phyloP scores from a whole-genome alignment of 1,140 invertebrate species.

The Drosophila obscura region DNA sequence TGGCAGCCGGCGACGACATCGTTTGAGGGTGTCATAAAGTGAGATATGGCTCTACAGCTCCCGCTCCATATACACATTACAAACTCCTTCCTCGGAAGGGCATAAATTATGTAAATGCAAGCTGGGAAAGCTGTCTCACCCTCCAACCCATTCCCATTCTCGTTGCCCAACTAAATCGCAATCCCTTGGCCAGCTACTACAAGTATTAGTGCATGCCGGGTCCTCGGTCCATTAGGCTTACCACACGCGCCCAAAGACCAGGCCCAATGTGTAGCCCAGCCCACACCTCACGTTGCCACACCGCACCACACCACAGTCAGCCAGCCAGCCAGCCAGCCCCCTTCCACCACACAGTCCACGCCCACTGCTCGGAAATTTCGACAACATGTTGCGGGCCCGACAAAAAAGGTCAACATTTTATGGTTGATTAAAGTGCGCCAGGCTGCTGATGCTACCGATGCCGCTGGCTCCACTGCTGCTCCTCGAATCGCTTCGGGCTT shows the following conservation, averaged over 20 bases:
- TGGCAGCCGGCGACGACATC: constrained; percentile 38
- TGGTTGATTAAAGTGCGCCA: constrained; percentile 80
- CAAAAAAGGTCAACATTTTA: constrained; percentile 80
- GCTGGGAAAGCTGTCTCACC: constrained; percentile 22
- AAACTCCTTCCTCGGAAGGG: constrained; percentile 15
- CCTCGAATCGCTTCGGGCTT: constrained; percentile 37
- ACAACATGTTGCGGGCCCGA: constrained; percentile 71
- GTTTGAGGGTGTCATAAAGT: constrained; percentile 68
- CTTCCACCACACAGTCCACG: neutral
- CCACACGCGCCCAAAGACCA: constrained; percentile 50
- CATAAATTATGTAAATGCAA: constrained; percentile 78
- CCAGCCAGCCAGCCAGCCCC: neutral
- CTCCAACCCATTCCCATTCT: neutral
- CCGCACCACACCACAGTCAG: neutral
- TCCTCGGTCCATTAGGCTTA: constrained; percentile 63
- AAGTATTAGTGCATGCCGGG: constrained; percentile 47
- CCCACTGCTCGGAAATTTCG: constrained; percentile 50
- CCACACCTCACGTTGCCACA: constrained; percentile 1
- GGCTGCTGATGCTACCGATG: constrained; percentile 24
- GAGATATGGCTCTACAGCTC: constrained; percentile 60
- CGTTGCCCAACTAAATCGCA: constrained; percentile 13
- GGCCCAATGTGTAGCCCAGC: neutral
- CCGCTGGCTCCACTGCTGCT: neutral
- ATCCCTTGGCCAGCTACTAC: constrained; percentile 37
- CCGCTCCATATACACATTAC: neutral